Evolutionary conservation across 2,797 vertebrate genomes (phyloP).

Genomic region (Pseudochromis fuscus): DNA sequence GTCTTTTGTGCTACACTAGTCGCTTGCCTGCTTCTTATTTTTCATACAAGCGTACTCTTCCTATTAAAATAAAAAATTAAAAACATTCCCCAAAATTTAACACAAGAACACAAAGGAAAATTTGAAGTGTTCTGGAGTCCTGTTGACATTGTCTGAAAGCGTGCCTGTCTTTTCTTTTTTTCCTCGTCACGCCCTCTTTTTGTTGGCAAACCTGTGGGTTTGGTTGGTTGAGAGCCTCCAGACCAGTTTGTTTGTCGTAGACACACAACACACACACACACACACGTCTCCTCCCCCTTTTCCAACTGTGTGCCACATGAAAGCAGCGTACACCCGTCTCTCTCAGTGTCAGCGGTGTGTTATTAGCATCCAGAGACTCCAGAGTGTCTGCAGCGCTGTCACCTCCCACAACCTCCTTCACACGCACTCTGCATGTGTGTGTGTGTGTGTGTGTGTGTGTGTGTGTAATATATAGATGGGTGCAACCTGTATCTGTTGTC

Average conservation of each 20-base stretch:
- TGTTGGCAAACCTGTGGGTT: conserved; percentile 62
- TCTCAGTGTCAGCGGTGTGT: conserved; percentile 84
- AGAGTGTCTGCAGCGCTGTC: conserved; percentile 87
- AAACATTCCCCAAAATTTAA: background rate
- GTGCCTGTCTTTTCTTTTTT: background rate
- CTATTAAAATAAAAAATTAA: too few relatives aligned
- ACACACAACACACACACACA: conserved; percentile 23
- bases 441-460: conserved; percentile 37
- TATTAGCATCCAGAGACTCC: conserved; percentile 91
- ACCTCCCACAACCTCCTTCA: conserved; percentile 83
- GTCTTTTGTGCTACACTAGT: too few relatives aligned
- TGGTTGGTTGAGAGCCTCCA: conserved; percentile 41
- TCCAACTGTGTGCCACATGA: conserved; percentile 74
- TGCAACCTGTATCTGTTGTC: conserved; percentile 68
- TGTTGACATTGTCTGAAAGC: conserved; percentile 1
- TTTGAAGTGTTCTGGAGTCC: background rate
- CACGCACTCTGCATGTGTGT: conserved; percentile 74
- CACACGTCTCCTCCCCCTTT: conserved; percentile 48
- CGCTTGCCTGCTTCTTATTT: too few relatives aligned
- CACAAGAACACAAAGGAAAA: background rate
- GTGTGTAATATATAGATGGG: conserved; percentile 59
- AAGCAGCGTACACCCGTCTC: conserved; percentile 63
- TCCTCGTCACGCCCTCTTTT: conserved; percentile 29
- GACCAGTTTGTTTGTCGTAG: conserved; percentile 57
- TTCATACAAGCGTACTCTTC: too few relatives aligned